Evolutionary conservation across 2,797 vertebrate species (phyloP).

Genomic region (Phoebastria nigripes): DNA sequence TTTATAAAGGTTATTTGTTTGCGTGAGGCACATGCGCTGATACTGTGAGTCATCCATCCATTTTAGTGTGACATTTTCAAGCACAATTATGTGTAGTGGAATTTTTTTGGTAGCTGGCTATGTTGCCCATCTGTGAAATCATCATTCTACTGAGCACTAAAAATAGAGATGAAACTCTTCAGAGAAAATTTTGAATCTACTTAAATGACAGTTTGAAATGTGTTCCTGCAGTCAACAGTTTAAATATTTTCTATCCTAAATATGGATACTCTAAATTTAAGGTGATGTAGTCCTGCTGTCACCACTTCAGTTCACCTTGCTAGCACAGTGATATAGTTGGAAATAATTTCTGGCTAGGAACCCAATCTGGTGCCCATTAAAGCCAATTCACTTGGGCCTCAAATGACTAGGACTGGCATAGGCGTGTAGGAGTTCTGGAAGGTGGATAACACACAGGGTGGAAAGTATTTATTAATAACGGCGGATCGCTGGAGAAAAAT

Average conservation of each 20-base stretch:
- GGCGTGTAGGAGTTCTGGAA: background rate
- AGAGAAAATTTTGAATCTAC: constrained; percentile 56
- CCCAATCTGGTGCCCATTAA: background rate
- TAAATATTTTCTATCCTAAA: constrained; percentile 59
- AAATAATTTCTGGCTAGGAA: constrained; percentile 36
- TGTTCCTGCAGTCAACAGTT: constrained; percentile 44
- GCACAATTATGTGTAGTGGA: constrained; percentile 70
- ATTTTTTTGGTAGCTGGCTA: constrained; percentile 68
- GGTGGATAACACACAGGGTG: background rate
- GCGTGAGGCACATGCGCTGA: constrained; percentile 54
- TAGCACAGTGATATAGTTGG: constrained; percentile 15
- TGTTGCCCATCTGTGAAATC: constrained; percentile 73
- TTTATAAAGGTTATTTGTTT: constrained; percentile 60
- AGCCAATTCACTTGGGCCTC: background rate
- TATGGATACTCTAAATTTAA: constrained; percentile 51
- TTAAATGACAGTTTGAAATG: constrained; percentile 48
- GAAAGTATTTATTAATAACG: background rate
- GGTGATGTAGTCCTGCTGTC: constrained; percentile 52
- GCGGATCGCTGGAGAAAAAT: background rate
- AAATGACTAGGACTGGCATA: background rate
- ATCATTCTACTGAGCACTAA: constrained; percentile 61
- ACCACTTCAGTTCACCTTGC: constrained; percentile 40
- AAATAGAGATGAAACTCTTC: constrained; percentile 61
- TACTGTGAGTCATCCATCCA: constrained; percentile 66
- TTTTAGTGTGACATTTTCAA: constrained; percentile 71